These are phyloP conservation scores for Notospermus geniculatus DNA, from an alignment of 1,140 invertebrate species.

Conservation along the genomic window DNA sequence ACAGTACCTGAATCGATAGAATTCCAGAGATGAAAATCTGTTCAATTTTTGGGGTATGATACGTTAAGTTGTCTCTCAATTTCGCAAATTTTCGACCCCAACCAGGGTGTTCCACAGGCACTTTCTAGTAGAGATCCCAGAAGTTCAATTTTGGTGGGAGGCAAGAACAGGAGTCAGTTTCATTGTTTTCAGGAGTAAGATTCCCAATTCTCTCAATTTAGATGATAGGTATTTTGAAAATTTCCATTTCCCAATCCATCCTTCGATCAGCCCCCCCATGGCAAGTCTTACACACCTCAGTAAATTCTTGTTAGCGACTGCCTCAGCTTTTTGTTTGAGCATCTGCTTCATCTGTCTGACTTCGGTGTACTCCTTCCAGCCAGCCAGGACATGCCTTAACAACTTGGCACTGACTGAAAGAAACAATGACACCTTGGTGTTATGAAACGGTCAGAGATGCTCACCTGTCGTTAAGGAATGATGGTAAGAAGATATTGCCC, in stretches of 20 bases:
- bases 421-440: not conserved
- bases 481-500: not conserved
- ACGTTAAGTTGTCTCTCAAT: too few relatives aligned
- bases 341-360: slow-evolving; percentile 2
- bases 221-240: too few relatives aligned
- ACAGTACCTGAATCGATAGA: slow-evolving; percentile 22
- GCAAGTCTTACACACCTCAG: slow-evolving; percentile 5
- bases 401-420: not conserved
- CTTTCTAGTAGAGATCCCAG: too few relatives aligned
- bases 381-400: not conserved
- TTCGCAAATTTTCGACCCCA: too few relatives aligned
- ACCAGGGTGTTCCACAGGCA: too few relatives aligned
- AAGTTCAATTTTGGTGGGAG: too few relatives aligned
- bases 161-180: too few relatives aligned
- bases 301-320: not conserved
- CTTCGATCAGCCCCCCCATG: too few relatives aligned
- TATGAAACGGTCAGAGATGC: not conserved
- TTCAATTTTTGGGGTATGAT: too few relatives aligned
- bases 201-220: too few relatives aligned
- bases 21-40: slow-evolving; percentile 8
- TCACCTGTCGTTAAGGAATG: slow-evolving; percentile 1
- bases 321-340: slow-evolving; percentile 7
- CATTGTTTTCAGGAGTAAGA: too few relatives aligned
- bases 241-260: too few relatives aligned
- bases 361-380: slow-evolving; percentile 10